Percentiles rank a stretch among this genome's conserved stretches.
Conservation (phyloP, 1,140 invertebrate species). For the Drosophila nikananu region DNA sequence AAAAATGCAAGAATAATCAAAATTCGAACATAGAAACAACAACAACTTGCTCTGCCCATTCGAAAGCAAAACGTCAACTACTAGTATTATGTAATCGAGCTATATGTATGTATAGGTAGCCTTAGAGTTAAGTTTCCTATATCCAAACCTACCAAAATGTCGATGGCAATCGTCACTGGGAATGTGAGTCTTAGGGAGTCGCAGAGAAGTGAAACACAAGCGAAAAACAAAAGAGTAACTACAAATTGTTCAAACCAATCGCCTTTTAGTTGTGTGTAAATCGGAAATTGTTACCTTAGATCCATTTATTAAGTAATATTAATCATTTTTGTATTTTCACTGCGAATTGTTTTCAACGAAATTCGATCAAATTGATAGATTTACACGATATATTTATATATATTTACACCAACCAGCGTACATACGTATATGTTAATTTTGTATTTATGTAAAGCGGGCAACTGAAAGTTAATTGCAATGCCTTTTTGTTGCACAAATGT, state of each 20-base stretch:
- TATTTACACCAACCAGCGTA: slow-evolving; percentile 30
- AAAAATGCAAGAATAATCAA: slow-evolving; percentile 68
- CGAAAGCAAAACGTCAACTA: slow-evolving; percentile 56
- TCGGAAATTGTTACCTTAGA: slow-evolving; percentile 55
- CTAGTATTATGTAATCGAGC: slow-evolving; percentile 77
- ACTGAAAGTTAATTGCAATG: slow-evolving; percentile 70
- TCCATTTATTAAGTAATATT: slow-evolving; percentile 51
- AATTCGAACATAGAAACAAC: slow-evolving; percentile 39
- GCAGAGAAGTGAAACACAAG: slow-evolving; percentile 17
- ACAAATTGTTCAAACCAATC: slow-evolving; percentile 66
- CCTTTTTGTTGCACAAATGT: slow-evolving; percentile 82
- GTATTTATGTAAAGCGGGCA: slow-evolving; percentile 66
- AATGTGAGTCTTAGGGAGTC: slow-evolving; percentile 34
- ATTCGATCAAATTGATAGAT: slow-evolving; percentile 70
- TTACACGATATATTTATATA: slow-evolving; percentile 48
- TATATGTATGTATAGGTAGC: slow-evolving; percentile 66
- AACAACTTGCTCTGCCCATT: slow-evolving; percentile 39
- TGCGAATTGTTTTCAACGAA: slow-evolving; percentile 65
- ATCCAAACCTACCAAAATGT: slow-evolving; percentile 27
- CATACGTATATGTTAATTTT: slow-evolving; percentile 64
- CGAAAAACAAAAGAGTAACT: slow-evolving; percentile 39
- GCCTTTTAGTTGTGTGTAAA: slow-evolving; percentile 70
- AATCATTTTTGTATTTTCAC: slow-evolving; percentile 58
- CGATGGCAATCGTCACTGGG: slow-evolving; percentile 45
- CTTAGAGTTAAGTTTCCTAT: slow-evolving; percentile 54